Base-by-base conservation (phyloP, 2,888 invertebrate genomes). In the Synergus gifuensis region DNA sequence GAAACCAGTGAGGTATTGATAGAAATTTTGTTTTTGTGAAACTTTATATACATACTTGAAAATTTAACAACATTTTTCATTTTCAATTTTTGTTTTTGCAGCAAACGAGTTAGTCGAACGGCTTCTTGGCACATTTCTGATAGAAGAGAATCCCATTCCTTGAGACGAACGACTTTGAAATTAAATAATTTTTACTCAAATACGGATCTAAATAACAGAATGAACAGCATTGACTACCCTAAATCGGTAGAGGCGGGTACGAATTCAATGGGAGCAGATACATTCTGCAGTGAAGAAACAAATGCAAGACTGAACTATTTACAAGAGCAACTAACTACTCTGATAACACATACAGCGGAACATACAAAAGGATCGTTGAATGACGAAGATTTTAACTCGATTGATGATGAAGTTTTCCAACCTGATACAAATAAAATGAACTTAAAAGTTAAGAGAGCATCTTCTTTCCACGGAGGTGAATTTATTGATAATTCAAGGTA, bases 81-180 rank as follows among this genome's bases (percentile, higher is more conserved):
- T 58, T 58, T 0, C 11, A 0, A 44, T 7, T 42, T 22, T 46
- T 44, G 64, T n/a, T 49, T 83, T 85, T 83, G 3, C 62, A 89
- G 88, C 12, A 88, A 85, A 83, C 88, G 88, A 54, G 73, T 91
- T 14, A 88, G 93, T 28, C 93, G 95, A 49, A 95, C 94, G 85
- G 94, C 95, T 85, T 95, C 96, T 0, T 95, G 95, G 95, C 95
- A 95, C 87, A 93, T 94, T 11, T 85, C 89, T 3, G 88, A 87
- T n/a, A 84, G 82, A 77, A 77, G 85, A 73, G 81, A 83, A 42
- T 42, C 80, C 9, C 83, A 84, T 14, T 73, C 82, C 73, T 77
- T 80, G 9, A 73, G 79, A 16, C 85, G 76, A 79, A 69, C 1
- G 69, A 81, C 16, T 81, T 78, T 78, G 84, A 85, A 73, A 58